Percentiles rank a stretch among this genome's conserved stretches.
Conservation (phyloP, 2,113 vertebrate species). For the Lamprologus lemairii region DNA sequence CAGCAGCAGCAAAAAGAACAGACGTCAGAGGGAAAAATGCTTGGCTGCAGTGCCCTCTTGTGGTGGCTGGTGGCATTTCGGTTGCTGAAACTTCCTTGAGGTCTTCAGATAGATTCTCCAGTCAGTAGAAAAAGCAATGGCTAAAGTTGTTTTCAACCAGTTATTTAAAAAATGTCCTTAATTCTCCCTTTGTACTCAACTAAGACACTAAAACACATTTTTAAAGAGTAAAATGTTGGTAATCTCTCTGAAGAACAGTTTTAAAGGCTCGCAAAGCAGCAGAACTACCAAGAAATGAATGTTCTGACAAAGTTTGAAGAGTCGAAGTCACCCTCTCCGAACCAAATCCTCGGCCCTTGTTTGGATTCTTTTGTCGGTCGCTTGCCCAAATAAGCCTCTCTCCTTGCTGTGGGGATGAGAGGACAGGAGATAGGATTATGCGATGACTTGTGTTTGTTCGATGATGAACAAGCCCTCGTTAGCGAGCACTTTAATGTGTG, state of each 20-base stretch:
- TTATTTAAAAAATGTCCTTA: background rate
- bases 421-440: constrained; percentile 69
- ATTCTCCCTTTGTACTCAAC: background rate
- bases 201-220: background rate
- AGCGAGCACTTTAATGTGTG: constrained; percentile 66
- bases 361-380: constrained; percentile 32
- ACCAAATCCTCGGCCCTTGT: constrained; percentile 14
- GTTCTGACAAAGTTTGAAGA: constrained; percentile 10
- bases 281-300: background rate
- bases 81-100: background rate
- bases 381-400: constrained; percentile 29
- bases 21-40: constrained; percentile 20
- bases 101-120: background rate
- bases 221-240: background rate
- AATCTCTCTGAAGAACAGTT: background rate
- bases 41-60: constrained; percentile 75
- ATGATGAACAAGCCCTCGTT: constrained; percentile 78
- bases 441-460: constrained; percentile 58
- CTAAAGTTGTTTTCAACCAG: background rate
- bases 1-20: background rate
- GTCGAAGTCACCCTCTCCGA: background rate
- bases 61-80: constrained; percentile 16
- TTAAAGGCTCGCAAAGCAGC: background rate
- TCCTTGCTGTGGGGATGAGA: constrained; percentile 32
- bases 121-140: background rate